A percentile compares a stretch with the other conserved stretches of the same genome.
These are phyloP conservation scores for Leucophenga varia DNA, from an alignment of 1,140 invertebrate species.

Conservation along the genomic window DNA sequence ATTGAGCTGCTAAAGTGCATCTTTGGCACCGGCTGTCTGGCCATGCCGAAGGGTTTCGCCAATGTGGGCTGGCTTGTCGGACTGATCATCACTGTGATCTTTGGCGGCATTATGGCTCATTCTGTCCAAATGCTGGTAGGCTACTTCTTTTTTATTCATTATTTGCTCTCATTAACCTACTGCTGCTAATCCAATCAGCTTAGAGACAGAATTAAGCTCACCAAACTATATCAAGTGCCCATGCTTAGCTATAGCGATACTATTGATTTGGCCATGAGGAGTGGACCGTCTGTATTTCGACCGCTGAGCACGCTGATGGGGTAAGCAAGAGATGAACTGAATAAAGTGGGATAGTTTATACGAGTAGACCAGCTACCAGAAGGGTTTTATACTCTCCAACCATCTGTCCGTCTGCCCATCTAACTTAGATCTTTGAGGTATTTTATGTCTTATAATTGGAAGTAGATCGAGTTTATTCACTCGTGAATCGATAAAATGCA, in stretches of 20 bases:
- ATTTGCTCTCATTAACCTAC: too few relatives aligned
- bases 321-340: too few relatives aligned
- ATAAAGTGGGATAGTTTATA: too few relatives aligned
- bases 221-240: slow-evolving; percentile 1
- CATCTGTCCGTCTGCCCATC: too few relatives aligned
- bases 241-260: slow-evolving; percentile 24
- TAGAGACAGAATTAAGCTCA: slow-evolving; percentile 7
- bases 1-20: slow-evolving; percentile 29
- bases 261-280: slow-evolving; percentile 21
- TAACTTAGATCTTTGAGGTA: too few relatives aligned
- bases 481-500: too few relatives aligned
- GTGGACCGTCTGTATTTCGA: slow-evolving; percentile 16
- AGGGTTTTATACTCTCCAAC: too few relatives aligned
- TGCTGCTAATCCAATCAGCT: slow-evolving; percentile 14
- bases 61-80: slow-evolving; percentile 28
- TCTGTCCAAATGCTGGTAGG: slow-evolving; percentile 33
- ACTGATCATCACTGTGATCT: slow-evolving; percentile 17
- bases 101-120: slow-evolving; percentile 21
- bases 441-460: too few relatives aligned
- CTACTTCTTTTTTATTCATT: background rate
- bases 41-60: slow-evolving; percentile 27
- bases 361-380: too few relatives aligned
- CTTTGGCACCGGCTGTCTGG: slow-evolving; percentile 33
- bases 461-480: too few relatives aligned
- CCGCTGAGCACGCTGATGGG: slow-evolving; percentile 15